Percentiles rank a stretch among this genome's conserved stretches.
Evolutionary conservation across 2,113 vertebrate species (phyloP).

Genomic region (Passer domesticus): DNA sequence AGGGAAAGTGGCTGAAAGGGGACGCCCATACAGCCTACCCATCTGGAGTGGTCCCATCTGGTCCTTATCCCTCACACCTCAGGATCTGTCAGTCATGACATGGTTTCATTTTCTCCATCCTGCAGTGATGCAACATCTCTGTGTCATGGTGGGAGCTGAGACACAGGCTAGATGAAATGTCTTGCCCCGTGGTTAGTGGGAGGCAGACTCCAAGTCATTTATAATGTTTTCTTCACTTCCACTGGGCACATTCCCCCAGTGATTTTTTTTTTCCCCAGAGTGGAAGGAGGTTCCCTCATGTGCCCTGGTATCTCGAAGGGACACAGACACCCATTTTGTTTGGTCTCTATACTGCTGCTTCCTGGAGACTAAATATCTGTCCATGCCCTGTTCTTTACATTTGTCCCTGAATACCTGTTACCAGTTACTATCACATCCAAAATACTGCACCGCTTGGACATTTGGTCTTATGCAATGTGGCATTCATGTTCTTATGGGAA

Average conservation of each 20-base stretch:
- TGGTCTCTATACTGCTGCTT: background rate
- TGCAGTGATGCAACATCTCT: background rate
- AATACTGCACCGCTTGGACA: background rate
- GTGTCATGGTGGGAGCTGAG: background rate
- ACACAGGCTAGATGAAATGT: background rate
- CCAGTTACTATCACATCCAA: background rate
- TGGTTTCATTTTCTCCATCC: background rate
- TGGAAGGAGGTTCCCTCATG: background rate
- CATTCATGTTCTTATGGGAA: background rate
- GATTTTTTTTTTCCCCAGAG: background rate
- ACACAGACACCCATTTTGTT: background rate
- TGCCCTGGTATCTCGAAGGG: background rate
- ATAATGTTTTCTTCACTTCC: background rate
- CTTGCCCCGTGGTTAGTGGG: background rate
- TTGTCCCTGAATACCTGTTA: background rate
- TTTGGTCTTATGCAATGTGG: background rate
- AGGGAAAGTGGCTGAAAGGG: conserved; percentile 32
- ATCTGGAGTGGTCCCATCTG: background rate
- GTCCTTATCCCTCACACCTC: conserved; percentile 22
- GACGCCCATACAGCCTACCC: background rate
- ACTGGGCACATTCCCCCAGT: background rate
- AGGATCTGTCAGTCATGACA: background rate
- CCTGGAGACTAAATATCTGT: background rate
- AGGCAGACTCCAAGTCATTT: background rate
- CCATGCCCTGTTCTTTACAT: background rate